These are phyloP conservation scores for Orbicella faveolata DNA, from an alignment of 64 coral and sea anemone species.

Conservation along the genomic window DNA sequence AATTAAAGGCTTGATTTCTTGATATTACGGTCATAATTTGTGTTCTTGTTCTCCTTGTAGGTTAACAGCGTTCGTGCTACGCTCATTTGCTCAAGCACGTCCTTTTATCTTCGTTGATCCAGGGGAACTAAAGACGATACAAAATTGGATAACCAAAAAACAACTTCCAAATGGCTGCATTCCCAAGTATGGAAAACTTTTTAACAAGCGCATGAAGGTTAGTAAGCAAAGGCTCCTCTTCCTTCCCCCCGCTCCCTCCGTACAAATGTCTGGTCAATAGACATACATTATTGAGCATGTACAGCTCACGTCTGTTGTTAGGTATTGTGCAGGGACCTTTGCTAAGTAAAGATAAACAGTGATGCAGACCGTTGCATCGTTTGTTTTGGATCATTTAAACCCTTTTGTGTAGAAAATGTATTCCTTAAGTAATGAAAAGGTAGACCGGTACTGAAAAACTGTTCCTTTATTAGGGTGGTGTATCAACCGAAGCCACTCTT, in stretches of 20 bases:
- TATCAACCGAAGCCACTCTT: constrained; percentile 35
- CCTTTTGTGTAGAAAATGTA: not conserved
- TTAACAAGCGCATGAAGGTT: constrained; percentile 81
- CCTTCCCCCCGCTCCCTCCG: too few species aligned
- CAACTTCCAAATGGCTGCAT: constrained; percentile 76
- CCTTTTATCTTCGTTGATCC: constrained; percentile 81
- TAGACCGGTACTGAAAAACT: not conserved
- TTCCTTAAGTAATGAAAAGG: not conserved
- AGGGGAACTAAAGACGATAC: constrained; percentile 52
- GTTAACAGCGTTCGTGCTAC: constrained; percentile 96
- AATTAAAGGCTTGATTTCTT: too few species aligned
- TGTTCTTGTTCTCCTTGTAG: constrained; percentile 5
- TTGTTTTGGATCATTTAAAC: not conserved
- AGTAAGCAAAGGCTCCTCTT: not conserved
- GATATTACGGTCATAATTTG: not conserved
- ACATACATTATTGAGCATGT: too few species aligned
- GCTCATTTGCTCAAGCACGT: constrained; percentile 85
- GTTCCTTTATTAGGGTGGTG: constrained; percentile 38
- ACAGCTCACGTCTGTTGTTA: too few species aligned
- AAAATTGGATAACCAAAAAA: constrained; percentile 71
- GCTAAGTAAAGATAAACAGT: too few species aligned
- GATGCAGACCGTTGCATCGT: not conserved
- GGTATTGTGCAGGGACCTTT: too few species aligned
- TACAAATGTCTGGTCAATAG: too few species aligned
- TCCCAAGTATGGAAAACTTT: constrained; percentile 61